Conservation (phyloP, 2,888 invertebrate species). For the Chrysotoxum bicinctum region DNA sequence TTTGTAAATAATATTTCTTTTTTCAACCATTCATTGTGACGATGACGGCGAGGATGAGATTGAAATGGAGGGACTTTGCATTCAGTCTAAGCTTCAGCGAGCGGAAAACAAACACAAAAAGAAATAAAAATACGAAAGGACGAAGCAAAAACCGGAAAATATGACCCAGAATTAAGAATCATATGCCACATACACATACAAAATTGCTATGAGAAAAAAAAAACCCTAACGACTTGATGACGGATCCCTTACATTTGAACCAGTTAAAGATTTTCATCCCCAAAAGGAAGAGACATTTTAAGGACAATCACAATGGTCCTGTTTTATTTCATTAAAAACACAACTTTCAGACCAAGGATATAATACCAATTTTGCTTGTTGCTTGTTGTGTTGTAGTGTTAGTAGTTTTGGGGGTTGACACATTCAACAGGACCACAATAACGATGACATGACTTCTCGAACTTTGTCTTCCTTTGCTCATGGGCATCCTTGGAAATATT, state of each 20-base stretch:
- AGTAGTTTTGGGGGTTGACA: slow-evolving; percentile 31
- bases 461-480: slow-evolving; percentile 23
- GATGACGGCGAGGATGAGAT: slow-evolving; percentile 25
- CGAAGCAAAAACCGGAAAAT: slow-evolving; percentile 61
- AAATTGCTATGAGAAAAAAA: background rate
- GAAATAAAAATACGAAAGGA: slow-evolving; percentile 38
- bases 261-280: slow-evolving; percentile 57
- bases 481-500: slow-evolving; percentile 23
- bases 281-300: slow-evolving; percentile 16
- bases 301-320: slow-evolving; percentile 27
- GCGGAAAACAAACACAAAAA: slow-evolving; percentile 16
- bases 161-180: slow-evolving; percentile 63
- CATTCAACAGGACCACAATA: slow-evolving; percentile 56
- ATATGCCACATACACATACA: slow-evolving; percentile 11
- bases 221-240: slow-evolving; percentile 19
- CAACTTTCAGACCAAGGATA: slow-evolving; percentile 22
- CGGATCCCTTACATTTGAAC: slow-evolving; percentile 60
- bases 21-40: background rate
- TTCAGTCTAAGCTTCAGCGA: slow-evolving; percentile 35
- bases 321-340: slow-evolving; percentile 43
- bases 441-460: slow-evolving; percentile 27
- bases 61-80: slow-evolving; percentile 50
- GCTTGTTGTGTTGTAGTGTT: slow-evolving; percentile 35
- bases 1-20: slow-evolving; percentile 16
- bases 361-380: slow-evolving; percentile 52